Conservation (phyloP, 1,140 invertebrate genomes). For the Delia radicum region DNA sequence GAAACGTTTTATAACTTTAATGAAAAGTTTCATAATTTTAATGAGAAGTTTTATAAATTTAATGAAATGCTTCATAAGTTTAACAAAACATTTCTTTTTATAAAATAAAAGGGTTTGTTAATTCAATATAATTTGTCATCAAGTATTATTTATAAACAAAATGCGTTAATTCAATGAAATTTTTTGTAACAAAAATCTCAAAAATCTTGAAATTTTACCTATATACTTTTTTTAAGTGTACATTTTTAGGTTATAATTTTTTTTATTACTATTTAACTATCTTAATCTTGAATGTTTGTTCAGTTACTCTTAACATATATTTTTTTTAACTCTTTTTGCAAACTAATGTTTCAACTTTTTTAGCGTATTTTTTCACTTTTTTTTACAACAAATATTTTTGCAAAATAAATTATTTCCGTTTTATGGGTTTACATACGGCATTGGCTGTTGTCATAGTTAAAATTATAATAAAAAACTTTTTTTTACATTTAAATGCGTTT, state of each 20-base stretch:
- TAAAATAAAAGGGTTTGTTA: no score
- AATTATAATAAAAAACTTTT: neutral
- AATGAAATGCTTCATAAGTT: no score
- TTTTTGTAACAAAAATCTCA: no score
- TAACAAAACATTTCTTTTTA: no score
- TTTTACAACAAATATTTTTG: neutral
- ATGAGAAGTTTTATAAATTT: no score
- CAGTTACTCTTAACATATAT: neutral
- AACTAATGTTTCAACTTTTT: slow-evolving; percentile 1
- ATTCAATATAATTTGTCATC: no score
- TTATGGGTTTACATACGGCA: neutral
- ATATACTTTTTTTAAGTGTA: neutral
- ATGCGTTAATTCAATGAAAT: no score
- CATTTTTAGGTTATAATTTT: neutral
- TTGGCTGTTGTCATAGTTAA: neutral
- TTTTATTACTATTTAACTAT: neutral
- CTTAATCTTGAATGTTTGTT: neutral
- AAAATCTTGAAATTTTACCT: no score
- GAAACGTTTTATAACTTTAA: no score
- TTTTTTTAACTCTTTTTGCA: neutral
- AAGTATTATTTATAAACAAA: no score
- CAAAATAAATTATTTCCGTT: slow-evolving; percentile 1
- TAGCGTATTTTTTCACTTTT: neutral
- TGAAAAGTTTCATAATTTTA: no score
- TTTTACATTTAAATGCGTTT: slow-evolving; percentile 3